These are phyloP conservation scores for Agonopterix alstromeriana DNA, from an alignment of 2,888 invertebrate species.

Conservation along the genomic window DNA sequence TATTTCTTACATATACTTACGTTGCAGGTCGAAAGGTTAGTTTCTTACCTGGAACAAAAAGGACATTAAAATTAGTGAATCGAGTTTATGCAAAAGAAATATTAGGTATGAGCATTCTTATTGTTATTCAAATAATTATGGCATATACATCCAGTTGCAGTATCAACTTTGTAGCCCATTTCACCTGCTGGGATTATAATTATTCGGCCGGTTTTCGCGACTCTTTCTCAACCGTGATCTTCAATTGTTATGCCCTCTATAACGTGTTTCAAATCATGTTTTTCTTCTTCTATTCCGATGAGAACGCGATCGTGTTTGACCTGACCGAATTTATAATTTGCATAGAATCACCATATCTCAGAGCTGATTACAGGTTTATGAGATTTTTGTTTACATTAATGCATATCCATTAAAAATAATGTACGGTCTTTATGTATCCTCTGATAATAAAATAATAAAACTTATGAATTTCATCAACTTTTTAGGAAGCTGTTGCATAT, in stretches of 20 bases:
- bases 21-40: not conserved
- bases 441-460: not conserved
- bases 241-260: conserved; percentile 41
- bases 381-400: not conserved
- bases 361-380: not conserved
- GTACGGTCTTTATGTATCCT: not conserved
- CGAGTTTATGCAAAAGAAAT: no score
- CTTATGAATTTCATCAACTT: not conserved
- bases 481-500: not conserved
- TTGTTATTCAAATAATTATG: no score
- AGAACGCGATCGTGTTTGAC: conserved; percentile 55
- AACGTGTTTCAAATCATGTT: conserved; percentile 52
- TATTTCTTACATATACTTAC: not conserved
- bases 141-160: no score
- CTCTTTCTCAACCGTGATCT: conserved; percentile 28
- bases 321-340: conserved; percentile 41
- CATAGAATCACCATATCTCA: conserved; percentile 38
- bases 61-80: not conserved
- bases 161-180: no score
- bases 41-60: conserved; percentile 6
- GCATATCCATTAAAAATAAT: not conserved
- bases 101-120: no score
- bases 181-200: no score
- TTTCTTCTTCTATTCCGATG: conserved; percentile 55
- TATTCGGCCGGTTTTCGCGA: conserved; percentile 33